These are phyloP conservation scores for Diabrotica balteata DNA, from an alignment of 2,888 invertebrate genomes.

Conservation along the genomic window DNA sequence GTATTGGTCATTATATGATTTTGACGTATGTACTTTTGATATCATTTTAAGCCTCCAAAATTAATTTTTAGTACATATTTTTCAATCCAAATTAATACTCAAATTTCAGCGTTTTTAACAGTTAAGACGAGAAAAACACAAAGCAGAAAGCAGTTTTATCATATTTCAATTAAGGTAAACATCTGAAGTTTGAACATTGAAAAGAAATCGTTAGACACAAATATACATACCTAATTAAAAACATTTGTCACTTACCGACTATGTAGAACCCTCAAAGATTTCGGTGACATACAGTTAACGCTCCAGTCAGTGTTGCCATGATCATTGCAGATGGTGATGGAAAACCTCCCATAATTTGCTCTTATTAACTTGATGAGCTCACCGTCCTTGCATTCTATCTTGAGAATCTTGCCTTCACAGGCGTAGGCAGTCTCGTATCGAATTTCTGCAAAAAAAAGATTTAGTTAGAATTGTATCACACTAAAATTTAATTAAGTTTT, in stretches of 20 bases:
- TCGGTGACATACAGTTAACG: constrained; percentile 93
- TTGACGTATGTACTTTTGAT: too few species aligned
- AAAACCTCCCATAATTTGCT: constrained; percentile 94
- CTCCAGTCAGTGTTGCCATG: constrained; percentile 97
- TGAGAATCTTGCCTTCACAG: constrained; percentile 90
- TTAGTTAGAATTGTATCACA: too few species aligned
- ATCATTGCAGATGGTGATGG: constrained; percentile 95
- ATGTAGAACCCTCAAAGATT: constrained; percentile 86
- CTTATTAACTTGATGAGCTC: constrained; percentile 89
- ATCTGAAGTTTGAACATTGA: too few species aligned
- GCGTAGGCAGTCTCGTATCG: constrained; percentile 92
- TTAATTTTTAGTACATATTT: too few species aligned
- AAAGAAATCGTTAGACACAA: too few species aligned
- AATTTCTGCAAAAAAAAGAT: constrained; percentile 54
- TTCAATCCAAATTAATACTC: too few species aligned
- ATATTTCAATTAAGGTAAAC: background rate
- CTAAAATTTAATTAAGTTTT: too few species aligned
- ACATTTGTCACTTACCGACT: constrained; percentile 70
- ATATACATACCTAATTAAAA: background rate
- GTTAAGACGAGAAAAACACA: too few species aligned
- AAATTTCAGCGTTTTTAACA: too few species aligned
- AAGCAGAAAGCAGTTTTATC: background rate
- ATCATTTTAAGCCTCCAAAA: too few species aligned
- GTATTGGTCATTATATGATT: too few species aligned
- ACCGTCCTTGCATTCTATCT: constrained; percentile 88